Evolutionary conservation across 1,140 invertebrate genomes (phyloP), one percentile per base, ranked within the genome.

Genomic region (Drosophila asahinai): DNA sequence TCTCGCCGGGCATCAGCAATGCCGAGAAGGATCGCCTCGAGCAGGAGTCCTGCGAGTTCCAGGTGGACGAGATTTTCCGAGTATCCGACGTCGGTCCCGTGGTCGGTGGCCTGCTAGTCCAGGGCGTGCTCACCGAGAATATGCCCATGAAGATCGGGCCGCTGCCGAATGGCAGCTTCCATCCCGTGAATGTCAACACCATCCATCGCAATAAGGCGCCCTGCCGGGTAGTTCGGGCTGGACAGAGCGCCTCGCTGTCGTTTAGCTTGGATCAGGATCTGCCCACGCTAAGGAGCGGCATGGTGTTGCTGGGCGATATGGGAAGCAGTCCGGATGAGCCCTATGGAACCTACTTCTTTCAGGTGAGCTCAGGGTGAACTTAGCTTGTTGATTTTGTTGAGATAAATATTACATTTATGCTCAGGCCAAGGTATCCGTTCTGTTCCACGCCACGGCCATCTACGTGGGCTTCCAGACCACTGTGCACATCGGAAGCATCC

Each of bases 41-140:
- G 78, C 95, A 96, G 93, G 96, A 97, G 86, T 94, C 95, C 2
- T 96, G 96, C 82, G 95, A 98, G 83, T 98, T 99, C 93, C 97
- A 98, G 94, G 96, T 99, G 43, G 98, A 99, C 92, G 98, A 99
- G 94, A 98, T 97, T 25, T 98, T 98, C 84, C 95, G 95, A 83
- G 95, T 96, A n/a, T 95, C 95, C 2, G 96, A 96, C 73, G 94
- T 95, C 0, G 96, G 97, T 49, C 97, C 97, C n/a, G 96, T 99
- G 47, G 95, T 98, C 2, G 98, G 97, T 22, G 98, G 98, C 5
- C 94, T 99, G 40, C 93, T 99, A 12, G 95, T 96, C 2, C 97
- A 96, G 93, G 99, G 99, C 6, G 95, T 96, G 40, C 95, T 99
- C 14, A 95, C 95, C 40, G 98, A 99, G 92, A 97, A 97, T 22